Evolutionary conservation across 1,140 invertebrate genomes (phyloP).

Genomic region (Hylyphantes graminicola): DNA sequence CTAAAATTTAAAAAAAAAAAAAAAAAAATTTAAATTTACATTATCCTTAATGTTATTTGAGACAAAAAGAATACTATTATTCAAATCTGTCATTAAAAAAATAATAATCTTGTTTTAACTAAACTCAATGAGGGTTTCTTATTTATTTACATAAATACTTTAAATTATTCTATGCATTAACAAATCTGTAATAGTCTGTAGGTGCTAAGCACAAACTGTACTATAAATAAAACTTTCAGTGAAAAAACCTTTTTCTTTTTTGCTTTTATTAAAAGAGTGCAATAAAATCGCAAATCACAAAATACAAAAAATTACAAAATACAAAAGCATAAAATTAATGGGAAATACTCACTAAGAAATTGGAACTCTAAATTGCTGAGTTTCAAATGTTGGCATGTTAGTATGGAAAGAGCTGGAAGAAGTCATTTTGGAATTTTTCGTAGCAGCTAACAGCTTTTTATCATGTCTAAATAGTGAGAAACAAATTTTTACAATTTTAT

Average conservation of each 20-base stretch:
- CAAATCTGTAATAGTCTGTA: background rate
- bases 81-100: too few species aligned
- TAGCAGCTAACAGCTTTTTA: conserved; percentile 75
- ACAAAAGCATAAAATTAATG: background rate
- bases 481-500: conserved; percentile 25
- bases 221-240: background rate
- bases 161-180: background rate
- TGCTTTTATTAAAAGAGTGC: background rate
- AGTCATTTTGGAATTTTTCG: conserved; percentile 59
- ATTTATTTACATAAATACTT: background rate
- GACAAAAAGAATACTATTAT: too few species aligned
- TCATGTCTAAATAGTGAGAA: conserved; percentile 75
- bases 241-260: background rate
- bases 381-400: conserved; percentile 71
- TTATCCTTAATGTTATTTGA: too few species aligned
- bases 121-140: too few species aligned
- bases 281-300: background rate
- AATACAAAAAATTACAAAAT: background rate
- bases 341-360: conserved; percentile 76
- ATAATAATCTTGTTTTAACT: too few species aligned
- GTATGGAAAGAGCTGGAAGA: conserved; percentile 61
- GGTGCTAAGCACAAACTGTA: background rate
- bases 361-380: conserved; percentile 93
- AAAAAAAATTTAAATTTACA: too few species aligned
- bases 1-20: too few species aligned